These are phyloP conservation scores for Halcyon badia DNA, from an alignment of 2,797 vertebrate genomes.

Conservation along the genomic window DNA sequence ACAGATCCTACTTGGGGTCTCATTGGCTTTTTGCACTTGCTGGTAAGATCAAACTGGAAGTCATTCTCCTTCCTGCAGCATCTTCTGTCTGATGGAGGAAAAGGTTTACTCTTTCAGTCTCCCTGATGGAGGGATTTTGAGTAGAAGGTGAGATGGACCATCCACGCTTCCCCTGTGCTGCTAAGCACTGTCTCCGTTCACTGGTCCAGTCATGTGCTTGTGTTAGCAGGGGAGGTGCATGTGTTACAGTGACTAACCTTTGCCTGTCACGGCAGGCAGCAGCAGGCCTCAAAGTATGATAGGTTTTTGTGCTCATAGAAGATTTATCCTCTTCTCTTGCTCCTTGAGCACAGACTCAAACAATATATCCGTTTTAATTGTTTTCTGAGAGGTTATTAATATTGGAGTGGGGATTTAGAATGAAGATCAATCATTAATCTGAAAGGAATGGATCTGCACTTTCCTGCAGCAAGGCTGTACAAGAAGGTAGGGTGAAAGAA, in stretches of 20 bases:
- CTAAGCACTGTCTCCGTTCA: background rate
- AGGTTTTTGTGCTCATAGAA: background rate
- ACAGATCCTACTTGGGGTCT: background rate
- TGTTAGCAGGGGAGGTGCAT: background rate
- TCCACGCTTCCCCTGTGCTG: background rate
- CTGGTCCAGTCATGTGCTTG: background rate
- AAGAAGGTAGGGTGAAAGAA: background rate
- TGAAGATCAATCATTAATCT: conserved; percentile 32
- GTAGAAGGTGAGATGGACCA: background rate
- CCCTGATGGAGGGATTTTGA: background rate
- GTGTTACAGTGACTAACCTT: background rate
- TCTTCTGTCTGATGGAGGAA: background rate
- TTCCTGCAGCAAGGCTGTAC: background rate
- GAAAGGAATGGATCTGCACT: background rate
- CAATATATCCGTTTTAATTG: conserved; percentile 44
- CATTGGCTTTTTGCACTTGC: background rate
- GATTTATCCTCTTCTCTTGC: conserved; percentile 9
- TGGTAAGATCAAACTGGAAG: background rate
- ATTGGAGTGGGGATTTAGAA: conserved; percentile 12
- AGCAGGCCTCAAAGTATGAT: background rate
- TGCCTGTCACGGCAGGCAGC: background rate
- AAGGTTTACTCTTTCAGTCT: background rate
- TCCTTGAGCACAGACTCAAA: conserved; percentile 1
- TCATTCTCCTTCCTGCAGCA: background rate
- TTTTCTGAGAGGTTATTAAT: conserved; percentile 62